Base-by-base conservation (phyloP, 64 coral and sea anemone species). In the Montipora efflorescens region DNA sequence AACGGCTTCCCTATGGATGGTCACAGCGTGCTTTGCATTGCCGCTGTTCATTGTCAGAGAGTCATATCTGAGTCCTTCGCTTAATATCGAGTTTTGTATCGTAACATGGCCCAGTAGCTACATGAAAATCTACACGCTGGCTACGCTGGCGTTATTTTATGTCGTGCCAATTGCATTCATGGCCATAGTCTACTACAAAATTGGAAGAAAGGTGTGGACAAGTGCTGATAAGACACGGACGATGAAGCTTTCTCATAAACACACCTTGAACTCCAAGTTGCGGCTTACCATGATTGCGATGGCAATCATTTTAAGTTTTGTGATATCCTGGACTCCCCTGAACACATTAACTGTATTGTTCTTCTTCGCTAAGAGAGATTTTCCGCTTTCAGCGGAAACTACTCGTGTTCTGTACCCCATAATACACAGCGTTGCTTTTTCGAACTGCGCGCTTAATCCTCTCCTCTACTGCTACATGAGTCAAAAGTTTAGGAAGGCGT, bases 391-490 rank as follows among this genome's bases (percentile, higher is more conserved):
- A 16, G 9, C 58, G 48, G 28, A 90, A 8, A 57, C 61, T 52
- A 15, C 5, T 5, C 80, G 49, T 58, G 50, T 95, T 13, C 28
- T 88, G 21, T 85, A 84, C 25, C 78, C 84, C 0, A 73, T 98
- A 8, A 88, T 98, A n/a, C 78, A 68, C 22, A 77, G 93, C 21
- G 73, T 95, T 19, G 82, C 93, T 5, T 98, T 92, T 43, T 98
- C 96, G 2, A 98, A 98, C 66, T 98, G 96, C 16, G 93, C 96
- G 0, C 59, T 95, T 6, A 98, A 98, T 67, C 96, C 96, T 36
- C 3, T 98, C 0, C 11, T 98, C 8, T 98, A 98, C 69, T 98
- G 93, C 25, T 98, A 89, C 74, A 98, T 98, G 93, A 98, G 96
- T 79, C 93, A 95, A 51, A 98, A 91, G 15, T 98, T 98, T 23